Base-by-base conservation (phyloP, 2,113 vertebrate genomes). In the Siniperca knerii region DNA sequence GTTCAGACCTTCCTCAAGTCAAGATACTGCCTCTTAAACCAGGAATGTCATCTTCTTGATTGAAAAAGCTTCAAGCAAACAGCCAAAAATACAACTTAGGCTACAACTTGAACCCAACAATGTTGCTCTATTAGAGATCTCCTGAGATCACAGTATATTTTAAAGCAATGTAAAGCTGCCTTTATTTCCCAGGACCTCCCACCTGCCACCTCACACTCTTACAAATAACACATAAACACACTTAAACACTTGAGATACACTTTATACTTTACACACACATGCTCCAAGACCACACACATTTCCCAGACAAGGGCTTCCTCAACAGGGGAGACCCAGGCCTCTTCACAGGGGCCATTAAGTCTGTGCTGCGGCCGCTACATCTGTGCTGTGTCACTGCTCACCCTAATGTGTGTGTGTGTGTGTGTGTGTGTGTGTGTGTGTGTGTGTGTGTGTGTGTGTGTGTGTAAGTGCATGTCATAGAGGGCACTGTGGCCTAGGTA, bases 221-320 rank as follows among this genome's bases (percentile, higher is more conserved):
- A 54, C 4, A 76, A 75, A 80, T 54, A 64, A 70, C 52, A 35
- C 46, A 68, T 58, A 80, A 80, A 91, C 71, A 76, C 46, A 77
- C 44, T 72, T 46, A 67, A 29, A 29, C 29, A 29, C 29, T 29
- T 29, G 29, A n/a, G 54, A 75, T 57, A 58, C 50, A 84, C 54
- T 81, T 77, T 21, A 44, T 7, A 77, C 52, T 84, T 75, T 13
- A 64, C 42, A 77, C 71, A 67, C 54, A 86, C 61, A 65, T 29
- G 33, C 0, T 12, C 18, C 50, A 21, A 57, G 77, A 84, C 82
- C 87, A 83, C 87, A 90, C 89, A 86, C 62, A 65, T 55, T 83
- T 89, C 48, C 71, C 48, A 77, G 58, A 46, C 75, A 67, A 72
- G 77, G 76, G 72, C 65, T 82, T 86, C 54, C 70, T 85, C 50